Conservation (phyloP, 1,140 invertebrate species). For the Himalopsyche phryganea region DNA sequence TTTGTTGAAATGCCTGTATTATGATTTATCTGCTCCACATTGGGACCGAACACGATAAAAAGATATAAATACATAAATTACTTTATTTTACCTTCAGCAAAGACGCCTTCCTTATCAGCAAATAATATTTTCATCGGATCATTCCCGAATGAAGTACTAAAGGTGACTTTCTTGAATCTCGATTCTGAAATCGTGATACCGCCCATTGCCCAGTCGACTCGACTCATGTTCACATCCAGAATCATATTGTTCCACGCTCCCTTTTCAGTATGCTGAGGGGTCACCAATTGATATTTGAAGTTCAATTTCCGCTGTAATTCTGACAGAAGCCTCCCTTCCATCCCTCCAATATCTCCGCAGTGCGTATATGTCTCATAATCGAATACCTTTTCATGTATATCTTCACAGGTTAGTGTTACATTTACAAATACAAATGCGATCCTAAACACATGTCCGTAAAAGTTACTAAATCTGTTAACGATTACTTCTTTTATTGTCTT, state of each 20-base stretch:
- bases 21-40: too few species aligned
- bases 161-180: constrained; percentile 15
- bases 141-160: constrained; percentile 11
- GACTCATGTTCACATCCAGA: constrained; percentile 9
- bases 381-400: background rate
- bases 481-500: background rate
- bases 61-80: too few species aligned
- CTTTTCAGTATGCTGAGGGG: constrained; percentile 6
- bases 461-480: constrained; percentile 10
- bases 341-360: constrained; percentile 4
- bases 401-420: constrained; percentile 14
- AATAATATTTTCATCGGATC: constrained; percentile 23
- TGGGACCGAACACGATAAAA: too few species aligned
- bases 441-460: constrained; percentile 15
- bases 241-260: constrained; percentile 22
- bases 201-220: constrained; percentile 25
- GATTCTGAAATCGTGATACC: constrained; percentile 18
- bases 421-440: constrained; percentile 7
- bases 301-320: constrained; percentile 19
- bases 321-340: constrained; percentile 15
- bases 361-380: background rate
- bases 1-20: too few species aligned
- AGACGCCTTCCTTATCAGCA: constrained; percentile 4
- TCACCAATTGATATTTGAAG: constrained; percentile 12
- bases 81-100: constrained; percentile 11